These are phyloP conservation scores for Ictidomys tridecemlineatus DNA, from an alignment of 2,113 vertebrate genomes.

Conservation along the genomic window DNA sequence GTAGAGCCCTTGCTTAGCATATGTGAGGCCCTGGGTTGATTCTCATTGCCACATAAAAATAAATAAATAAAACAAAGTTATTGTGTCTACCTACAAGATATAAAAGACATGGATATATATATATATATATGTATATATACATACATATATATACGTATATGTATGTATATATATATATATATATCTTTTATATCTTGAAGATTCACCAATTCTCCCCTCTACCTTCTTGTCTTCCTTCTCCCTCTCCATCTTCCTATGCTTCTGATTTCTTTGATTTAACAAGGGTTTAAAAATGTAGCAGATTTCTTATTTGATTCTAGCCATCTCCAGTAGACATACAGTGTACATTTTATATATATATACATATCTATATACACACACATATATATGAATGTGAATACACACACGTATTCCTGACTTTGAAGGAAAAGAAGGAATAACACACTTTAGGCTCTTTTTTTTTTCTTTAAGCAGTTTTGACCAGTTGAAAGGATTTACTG, in stretches of 20 bases:
- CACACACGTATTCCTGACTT: neutral
- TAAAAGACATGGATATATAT: too few species aligned
- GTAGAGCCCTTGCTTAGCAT: too few species aligned
- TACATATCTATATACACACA: too few species aligned
- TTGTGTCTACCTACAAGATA: too few species aligned
- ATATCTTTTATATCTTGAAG: neutral
- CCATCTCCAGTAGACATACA: neutral
- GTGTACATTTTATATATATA: neutral
- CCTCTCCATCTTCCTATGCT: neutral
- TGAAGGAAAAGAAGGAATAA: neutral
- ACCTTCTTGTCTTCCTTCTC: neutral
- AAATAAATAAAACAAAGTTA: too few species aligned
- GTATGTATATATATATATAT: too few species aligned
- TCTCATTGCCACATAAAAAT: too few species aligned
- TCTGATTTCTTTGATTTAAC: neutral
- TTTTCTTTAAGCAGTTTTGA: slow-evolving; percentile 28
- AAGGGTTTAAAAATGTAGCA: neutral
- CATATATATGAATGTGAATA: too few species aligned
- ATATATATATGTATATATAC: too few species aligned
- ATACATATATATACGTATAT: too few species aligned
- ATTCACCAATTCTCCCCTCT: neutral
- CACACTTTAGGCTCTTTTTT: neutral
- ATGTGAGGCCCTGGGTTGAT: too few species aligned
- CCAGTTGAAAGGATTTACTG: neutral
- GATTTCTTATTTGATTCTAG: neutral